Base-by-base conservation (phyloP, 1,140 invertebrate genomes). In the Orussus abietinus region DNA sequence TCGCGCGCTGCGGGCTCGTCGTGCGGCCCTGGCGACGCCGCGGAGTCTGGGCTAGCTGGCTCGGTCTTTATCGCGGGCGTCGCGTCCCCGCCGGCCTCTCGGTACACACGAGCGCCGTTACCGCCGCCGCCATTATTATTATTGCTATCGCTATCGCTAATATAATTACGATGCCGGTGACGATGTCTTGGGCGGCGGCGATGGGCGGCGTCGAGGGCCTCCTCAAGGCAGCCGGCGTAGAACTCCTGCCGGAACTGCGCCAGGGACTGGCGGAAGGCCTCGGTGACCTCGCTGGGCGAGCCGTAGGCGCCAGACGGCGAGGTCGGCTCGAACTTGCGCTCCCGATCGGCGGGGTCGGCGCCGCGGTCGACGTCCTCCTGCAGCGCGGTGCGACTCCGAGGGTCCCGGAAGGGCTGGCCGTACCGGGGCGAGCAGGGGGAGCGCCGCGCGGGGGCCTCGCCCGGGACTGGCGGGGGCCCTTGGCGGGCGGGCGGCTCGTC, bases 1-100 rank as follows among this genome's bases (percentile, higher is more conserved):
- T 54, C 34, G 37, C n/a, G n/a, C n/a, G n/a, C 45, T 47, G 34
- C 15, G n/a, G 51, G 22, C 37, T 58, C 55, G n/a, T n/a, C n/a
- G 58, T 72, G 71, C 57, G 52, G 51, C 35, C 55, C 58, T 62
- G 53, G 40, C 42, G 64, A 66, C 47, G 60, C 54, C 59, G 53
- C 51, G 18, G 62, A 53, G 55, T 66, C 64, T 57, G 60, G 58
- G 40, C 65, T 69, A 39, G 54, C 40, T 53, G 57, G 54, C 46
- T 69, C 66, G 22, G 45, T 56, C 51, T 69, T 69, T 55, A 67
- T 62, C 51, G 54, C 48, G 30, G 59, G 44, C 38, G 57, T 39
- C n/a, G n/a, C n/a, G n/a, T n/a, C n/a, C n/a, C n/a, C n/a, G n/a
- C n/a, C n/a, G n/a, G n/a, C n/a, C n/a, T n/a, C 26, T 34, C 17